Conservation (phyloP, 2,888 invertebrate species). For the Pilophorus perplexus region DNA sequence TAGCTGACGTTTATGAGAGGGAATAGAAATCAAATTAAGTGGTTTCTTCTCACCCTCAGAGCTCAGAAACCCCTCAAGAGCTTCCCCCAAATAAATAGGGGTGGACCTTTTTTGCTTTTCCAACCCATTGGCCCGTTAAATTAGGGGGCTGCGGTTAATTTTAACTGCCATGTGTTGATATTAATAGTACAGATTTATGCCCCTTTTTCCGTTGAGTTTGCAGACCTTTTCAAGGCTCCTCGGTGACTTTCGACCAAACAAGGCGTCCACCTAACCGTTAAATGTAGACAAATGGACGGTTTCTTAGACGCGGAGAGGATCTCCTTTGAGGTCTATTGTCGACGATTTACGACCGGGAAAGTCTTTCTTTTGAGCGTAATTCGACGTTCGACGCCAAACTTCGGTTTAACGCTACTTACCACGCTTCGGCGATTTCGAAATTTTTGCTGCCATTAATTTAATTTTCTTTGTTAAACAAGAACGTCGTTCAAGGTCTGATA, state of each 20-base stretch:
- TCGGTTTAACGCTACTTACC: conserved; percentile 34
- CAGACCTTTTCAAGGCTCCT: conserved; percentile 1
- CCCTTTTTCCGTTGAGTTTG: conserved; percentile 30
- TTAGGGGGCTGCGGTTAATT: conserved; percentile 43
- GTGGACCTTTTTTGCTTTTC: conserved; percentile 33
- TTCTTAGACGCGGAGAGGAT: conserved; percentile 20
- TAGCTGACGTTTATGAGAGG: conserved; percentile 42
- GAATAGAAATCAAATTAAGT: conserved; percentile 43
- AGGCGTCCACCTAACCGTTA: conserved; percentile 30
- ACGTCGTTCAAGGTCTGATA: no score
- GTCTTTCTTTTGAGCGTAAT: conserved; percentile 8
- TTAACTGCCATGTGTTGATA: conserved; percentile 42
- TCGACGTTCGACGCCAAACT: not conserved
- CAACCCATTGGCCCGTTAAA: conserved; percentile 39
- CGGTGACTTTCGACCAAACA: conserved; percentile 8
- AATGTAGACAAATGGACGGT: conserved; percentile 36
- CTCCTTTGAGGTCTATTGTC: conserved; percentile 24
- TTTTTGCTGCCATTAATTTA: no score
- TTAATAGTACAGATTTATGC: conserved; percentile 40
- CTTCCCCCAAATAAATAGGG: not conserved
- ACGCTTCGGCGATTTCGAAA: not conserved
- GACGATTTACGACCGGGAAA: conserved; percentile 33
- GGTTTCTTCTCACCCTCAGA: conserved; percentile 31
- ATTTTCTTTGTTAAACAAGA: no score
- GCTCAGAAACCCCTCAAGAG: conserved; percentile 2